Base-by-base conservation (phyloP, 1,140 invertebrate genomes). In the Drosophila novamexicana region DNA sequence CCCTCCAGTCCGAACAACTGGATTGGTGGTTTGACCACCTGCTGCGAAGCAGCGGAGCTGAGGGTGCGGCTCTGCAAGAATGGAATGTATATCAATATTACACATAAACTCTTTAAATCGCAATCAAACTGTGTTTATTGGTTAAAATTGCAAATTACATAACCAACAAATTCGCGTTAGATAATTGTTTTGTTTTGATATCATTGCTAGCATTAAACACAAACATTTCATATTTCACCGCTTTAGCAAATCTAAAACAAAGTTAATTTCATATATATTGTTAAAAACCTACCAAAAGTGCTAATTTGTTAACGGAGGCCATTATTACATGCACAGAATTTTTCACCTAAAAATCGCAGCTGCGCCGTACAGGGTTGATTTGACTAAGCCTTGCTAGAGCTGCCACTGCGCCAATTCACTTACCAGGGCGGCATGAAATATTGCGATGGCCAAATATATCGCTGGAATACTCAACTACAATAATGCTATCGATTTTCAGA, bases 1-100 rank as follows among this genome's bases (percentile, higher is more conserved):
- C 98, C 99, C 91, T 99, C 97, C 81, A 98, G 93, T 14, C 98
- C 98, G 94, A 98, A 99, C 39, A 99, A 94, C 94, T 98, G 96
- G 62, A 98, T 92, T 66, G 98, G 98, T 65, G 97, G 94, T 95
- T 96, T 96, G 1, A 96, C 93, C 84, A 95, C 91, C 88, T 95
- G 94, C 88, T 95, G 94, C 74, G 93, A 88, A 29, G 92, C 79
- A 29, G 94, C 94, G 6, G 94, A 94, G 92, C 94, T 95, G 80
- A 95, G 90, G 34, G 92, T 89, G 47, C 95, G 94, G 62, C 94
- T 93, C 95, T 95, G 68, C 81, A 63, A 56, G 32, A 53, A 63
- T 6, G 2, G 0, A 75, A 63, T 29, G 22, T 29, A 29, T 47
- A 22, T 0, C 42, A 44, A 61, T 7, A 45, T 61, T 75, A 50